Conservation (phyloP, 2,888 invertebrate genomes). For the Xylocampa areola region DNA sequence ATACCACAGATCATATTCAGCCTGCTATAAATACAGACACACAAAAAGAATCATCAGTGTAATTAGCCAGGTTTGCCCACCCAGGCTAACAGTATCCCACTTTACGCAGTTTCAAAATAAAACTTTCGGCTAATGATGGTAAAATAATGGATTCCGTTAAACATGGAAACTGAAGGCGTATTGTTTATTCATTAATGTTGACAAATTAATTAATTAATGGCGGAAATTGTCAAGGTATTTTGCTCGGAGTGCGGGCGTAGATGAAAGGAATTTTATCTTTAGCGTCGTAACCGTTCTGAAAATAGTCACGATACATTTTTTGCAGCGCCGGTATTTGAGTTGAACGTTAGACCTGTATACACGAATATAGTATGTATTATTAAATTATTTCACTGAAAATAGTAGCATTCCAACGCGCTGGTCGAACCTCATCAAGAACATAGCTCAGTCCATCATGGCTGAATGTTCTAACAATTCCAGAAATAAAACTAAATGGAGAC, state of each 20-base stretch:
- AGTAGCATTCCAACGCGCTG: too few relatives aligned
- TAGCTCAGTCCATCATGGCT: too few relatives aligned
- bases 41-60: not conserved
- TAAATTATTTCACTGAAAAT: too few relatives aligned
- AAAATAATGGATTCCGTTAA: slow-evolving; percentile 46
- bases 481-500: too few relatives aligned
- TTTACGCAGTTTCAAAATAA: slow-evolving; percentile 29
- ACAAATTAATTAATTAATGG: slow-evolving; percentile 59
- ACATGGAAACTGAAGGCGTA: slow-evolving; percentile 35
- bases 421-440: too few relatives aligned
- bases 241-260: slow-evolving; percentile 24
- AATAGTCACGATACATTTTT: not conserved
- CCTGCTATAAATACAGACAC: not conserved
- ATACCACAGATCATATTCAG: not conserved
- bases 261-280: slow-evolving; percentile 34
- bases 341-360: too few relatives aligned
- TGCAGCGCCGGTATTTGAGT: not conserved
- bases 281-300: not conserved
- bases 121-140: slow-evolving; percentile 37
- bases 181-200: slow-evolving; percentile 60
- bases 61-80: not conserved
- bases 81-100: not conserved
- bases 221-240: slow-evolving; percentile 36
- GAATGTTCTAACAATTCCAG: too few relatives aligned
- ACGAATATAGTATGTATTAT: too few relatives aligned